Evolutionary conservation across 2,113 vertebrate species (phyloP).

Genomic region (Xiphorhynchus elegans): DNA sequence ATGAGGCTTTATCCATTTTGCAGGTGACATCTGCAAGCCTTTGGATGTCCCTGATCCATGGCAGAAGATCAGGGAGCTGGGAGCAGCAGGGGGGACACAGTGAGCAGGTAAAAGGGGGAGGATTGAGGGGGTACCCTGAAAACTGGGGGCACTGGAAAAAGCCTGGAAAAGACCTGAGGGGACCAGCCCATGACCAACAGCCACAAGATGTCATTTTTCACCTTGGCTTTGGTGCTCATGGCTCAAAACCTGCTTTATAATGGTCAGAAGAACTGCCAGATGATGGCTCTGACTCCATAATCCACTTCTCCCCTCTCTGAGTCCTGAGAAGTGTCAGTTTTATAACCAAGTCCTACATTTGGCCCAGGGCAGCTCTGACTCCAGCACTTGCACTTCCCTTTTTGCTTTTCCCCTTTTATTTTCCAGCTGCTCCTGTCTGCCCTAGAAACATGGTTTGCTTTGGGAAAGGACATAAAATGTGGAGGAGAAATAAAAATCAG

Average conservation of each 20-base stretch:
- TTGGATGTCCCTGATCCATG: neutral
- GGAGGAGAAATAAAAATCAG: no score
- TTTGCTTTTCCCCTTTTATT: no score
- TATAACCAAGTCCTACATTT: neutral
- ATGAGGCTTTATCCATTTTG: neutral
- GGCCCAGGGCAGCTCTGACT: neutral
- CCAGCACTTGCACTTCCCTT: neutral
- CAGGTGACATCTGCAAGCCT: neutral
- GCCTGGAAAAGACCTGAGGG: neutral
- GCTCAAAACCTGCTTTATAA: neutral
- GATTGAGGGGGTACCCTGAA: neutral
- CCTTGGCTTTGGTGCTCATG: neutral
- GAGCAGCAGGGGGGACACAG: neutral
- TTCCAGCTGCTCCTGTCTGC: no score
- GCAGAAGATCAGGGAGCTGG: neutral
- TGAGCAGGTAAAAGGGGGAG: neutral
- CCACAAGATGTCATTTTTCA: neutral
- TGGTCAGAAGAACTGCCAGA: neutral
- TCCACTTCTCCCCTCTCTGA: neutral
- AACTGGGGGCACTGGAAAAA: neutral
- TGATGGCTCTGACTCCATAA: neutral
- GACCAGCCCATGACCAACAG: neutral
- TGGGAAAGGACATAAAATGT: no score
- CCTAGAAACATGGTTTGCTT: no score
- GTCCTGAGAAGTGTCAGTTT: neutral